A percentile compares a stretch with the other conserved stretches of the same genome.
phyloP scores from a whole-genome alignment of 2,113 vertebrate species.

The Pyrgilauda ruficollis region DNA sequence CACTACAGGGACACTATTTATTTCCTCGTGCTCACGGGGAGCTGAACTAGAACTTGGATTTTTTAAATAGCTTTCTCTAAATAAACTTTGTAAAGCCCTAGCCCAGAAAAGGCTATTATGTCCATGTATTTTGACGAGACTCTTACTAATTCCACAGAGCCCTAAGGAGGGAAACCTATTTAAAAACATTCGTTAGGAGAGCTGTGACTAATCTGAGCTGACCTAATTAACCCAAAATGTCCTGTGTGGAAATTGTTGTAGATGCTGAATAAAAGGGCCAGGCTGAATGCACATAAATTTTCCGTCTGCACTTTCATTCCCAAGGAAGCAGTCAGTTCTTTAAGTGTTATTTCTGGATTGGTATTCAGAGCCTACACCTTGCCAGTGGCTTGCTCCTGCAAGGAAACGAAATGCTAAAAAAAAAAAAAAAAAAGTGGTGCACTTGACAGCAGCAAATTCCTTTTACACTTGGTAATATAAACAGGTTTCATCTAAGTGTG shows the following conservation, averaged over 20 bases:
- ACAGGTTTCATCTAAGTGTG: neutral
- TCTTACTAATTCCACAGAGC: neutral
- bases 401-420: neutral
- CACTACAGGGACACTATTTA: neutral
- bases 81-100: neutral
- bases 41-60: conserved; percentile 16
- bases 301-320: conserved; percentile 2
- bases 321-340: conserved; percentile 20
- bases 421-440: neutral
- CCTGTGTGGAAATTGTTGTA: conserved; percentile 32
- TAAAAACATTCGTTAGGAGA: conserved; percentile 34
- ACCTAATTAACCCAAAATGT: conserved; percentile 62
- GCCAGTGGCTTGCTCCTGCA: neutral
- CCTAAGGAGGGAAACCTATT: conserved; percentile 31
- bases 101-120: conserved; percentile 6
- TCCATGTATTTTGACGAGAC: neutral
- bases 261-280: neutral
- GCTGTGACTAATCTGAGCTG: conserved; percentile 55
- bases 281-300: neutral
- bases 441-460: neutral
- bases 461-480: neutral
- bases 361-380: conserved; percentile 45
- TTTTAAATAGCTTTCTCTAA: conserved; percentile 40
- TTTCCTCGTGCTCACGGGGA: neutral
- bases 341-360: conserved; percentile 52